Evolutionary conservation across 2,888 invertebrate species (phyloP), one percentile per base, ranked within the genome.

Genomic region (Synanthedon vespiformis): DNA sequence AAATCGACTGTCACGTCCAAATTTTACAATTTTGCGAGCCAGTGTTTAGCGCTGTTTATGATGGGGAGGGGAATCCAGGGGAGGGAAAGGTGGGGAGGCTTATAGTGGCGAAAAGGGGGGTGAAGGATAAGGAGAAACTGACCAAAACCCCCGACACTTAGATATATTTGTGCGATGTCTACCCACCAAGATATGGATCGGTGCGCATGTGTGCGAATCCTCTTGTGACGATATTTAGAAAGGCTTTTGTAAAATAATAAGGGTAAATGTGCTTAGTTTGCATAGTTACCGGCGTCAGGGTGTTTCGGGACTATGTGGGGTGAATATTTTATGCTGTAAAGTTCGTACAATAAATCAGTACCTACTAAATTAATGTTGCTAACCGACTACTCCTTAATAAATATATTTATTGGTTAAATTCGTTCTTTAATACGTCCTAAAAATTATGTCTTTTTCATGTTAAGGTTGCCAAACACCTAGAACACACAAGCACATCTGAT

Each of bases 11-110:
- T 34, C 34, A 34, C 64, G 67, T 65, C 67, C 70, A 64, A 83
- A 83, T 81, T 83, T 82, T 79, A 82, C 82, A 82, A 84, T 84
- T 84, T 79, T 71, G 79, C 74, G 59, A 72, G 69, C 66, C 75
- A 67, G 70, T 82, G 78, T 83, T 86, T 83, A 82, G 77, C 73
- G 65, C 70, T 83, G 83, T 84, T 84, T 85, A 84, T 80, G 74
- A 79, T 72, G 76, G 74, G 72, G 54, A 59, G 54, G 58, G 63
- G 16, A 48, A 13, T 48, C 44, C 44, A 49, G 40, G 48, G 65
- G 60, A 55, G 59, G 65, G 63, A 56, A n/a, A 48, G 61, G 57
- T 54, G 58, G 56, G 64, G 66, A 63, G 64, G 65, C 60, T 64
- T 69, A 77, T 82, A 84, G 82, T 82, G 80, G 68, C 68, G 72